phyloP scores from a whole-genome alignment of 1,140 invertebrate species.

The Lasioglossum albipes region DNA sequence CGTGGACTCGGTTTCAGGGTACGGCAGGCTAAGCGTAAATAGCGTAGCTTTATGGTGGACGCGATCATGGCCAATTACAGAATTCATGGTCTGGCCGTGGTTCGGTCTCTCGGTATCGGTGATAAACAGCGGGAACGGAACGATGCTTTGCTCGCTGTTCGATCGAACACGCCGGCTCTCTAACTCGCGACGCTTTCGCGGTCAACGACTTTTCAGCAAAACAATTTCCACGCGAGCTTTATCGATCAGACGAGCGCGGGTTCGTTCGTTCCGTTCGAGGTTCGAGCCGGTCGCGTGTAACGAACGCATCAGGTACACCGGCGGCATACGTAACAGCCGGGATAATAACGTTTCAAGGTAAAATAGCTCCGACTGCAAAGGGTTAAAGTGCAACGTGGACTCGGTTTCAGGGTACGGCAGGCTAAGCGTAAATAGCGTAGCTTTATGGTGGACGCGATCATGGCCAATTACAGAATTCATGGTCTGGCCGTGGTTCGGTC shows the following conservation, averaged over 20 bases:
- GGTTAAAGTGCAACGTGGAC: too few relatives aligned
- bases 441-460: conserved; percentile 35
- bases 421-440: too few relatives aligned
- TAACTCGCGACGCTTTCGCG: conserved; percentile 43
- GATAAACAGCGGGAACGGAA: not conserved
- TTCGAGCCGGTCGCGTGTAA: conserved; percentile 44
- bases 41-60: not conserved
- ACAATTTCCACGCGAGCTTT: conserved; percentile 53
- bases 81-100: conserved; percentile 64
- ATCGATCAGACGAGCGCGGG: conserved; percentile 40
- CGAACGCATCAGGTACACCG: conserved; percentile 52
- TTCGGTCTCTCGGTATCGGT: conserved; percentile 45
- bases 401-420: too few relatives aligned
- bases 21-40: too few relatives aligned
- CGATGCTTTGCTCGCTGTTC: too few relatives aligned
- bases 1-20: too few relatives aligned
- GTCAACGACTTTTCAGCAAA: conserved; percentile 58
- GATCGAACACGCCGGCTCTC: too few relatives aligned
- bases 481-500: conserved; percentile 65
- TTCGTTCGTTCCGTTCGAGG: conserved; percentile 17
- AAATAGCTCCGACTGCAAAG: too few relatives aligned
- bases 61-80: conserved; percentile 67
- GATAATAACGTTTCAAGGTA: not conserved
- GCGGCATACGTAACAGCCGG: conserved; percentile 29
- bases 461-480: conserved; percentile 67